Percentiles rank a stretch among this genome's conserved stretches.
Conservation (phyloP, 2,113 vertebrate species). For the Leucoraja erinaceus region DNA sequence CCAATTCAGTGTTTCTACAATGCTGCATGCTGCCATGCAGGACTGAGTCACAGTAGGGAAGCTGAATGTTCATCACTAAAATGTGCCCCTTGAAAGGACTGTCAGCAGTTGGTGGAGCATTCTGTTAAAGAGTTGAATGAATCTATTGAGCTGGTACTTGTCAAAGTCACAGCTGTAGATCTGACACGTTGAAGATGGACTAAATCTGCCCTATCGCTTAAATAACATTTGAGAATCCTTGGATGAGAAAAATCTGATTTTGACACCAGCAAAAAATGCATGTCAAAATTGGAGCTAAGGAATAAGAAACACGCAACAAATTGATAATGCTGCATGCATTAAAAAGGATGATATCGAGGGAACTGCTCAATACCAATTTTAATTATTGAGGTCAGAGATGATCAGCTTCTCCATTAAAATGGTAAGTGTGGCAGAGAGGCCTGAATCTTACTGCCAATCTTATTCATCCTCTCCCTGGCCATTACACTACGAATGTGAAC, state of each 20-base stretch:
- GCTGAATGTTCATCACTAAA: slow-evolving; percentile 48
- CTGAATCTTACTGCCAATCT: not conserved
- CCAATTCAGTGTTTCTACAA: slow-evolving; percentile 28
- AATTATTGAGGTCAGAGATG: slow-evolving; percentile 2
- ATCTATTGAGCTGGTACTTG: slow-evolving; percentile 39
- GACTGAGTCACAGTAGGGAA: slow-evolving; percentile 43
- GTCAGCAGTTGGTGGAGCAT: slow-evolving; percentile 49
- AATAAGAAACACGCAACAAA: not conserved
- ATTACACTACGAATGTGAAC: not conserved
- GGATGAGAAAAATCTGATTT: not conserved
- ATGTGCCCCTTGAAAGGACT: slow-evolving; percentile 50
- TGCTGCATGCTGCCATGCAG: slow-evolving; percentile 36
- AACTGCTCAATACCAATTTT: not conserved
- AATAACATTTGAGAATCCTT: slow-evolving; percentile 9
- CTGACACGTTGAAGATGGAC: slow-evolving; percentile 24
- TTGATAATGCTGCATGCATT: not conserved
- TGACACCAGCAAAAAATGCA: not conserved
- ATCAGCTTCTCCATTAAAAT: not conserved
- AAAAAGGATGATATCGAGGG: not conserved
- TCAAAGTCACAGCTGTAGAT: slow-evolving; percentile 42
- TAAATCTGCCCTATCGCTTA: slow-evolving; percentile 29
- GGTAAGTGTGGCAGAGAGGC: not conserved
- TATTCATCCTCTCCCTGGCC: not conserved
- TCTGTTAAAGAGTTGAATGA: slow-evolving; percentile 47
- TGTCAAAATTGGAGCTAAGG: not conserved